Evolutionary conservation across 1,140 invertebrate species (phyloP), one percentile per base, ranked within the genome.

Genomic region (Chironomus striatipennis): DNA sequence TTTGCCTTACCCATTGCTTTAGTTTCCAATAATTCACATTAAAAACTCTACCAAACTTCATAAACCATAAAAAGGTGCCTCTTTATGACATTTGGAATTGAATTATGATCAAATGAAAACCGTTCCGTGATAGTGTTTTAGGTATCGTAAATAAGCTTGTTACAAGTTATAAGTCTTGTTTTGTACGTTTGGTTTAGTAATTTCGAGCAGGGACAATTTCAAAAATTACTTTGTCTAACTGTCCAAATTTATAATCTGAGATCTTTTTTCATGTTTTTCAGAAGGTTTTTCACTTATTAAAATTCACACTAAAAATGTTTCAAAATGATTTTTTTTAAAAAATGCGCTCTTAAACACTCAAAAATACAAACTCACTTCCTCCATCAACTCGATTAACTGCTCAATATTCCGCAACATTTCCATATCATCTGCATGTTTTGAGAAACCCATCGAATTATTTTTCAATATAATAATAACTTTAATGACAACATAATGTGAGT

Each of bases 401-500:
- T 34, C 24, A 34, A 34, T 34, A 34, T 34, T 34, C 24, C 24
- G 24, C 24, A 34, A 34, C 24, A 34, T 34, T 34, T 34, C 24
- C 24, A 34, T 34, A 34, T 34, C 24, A 34, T 34, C 24, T 34
- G 24, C 24, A 57, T 12, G 12, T 15, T 57, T 57, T 57, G 12
- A 57, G n/a, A n/a, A 57, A 57, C 47, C 47, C 47, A 57, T 57
- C 47, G 47, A 57, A 57, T 57, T 15, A 57, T 57, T 57, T 15
- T n/a, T 57, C 47, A n/a, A 57, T 57, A n/a, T 57, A 57, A 57
- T 57, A n/a, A 15, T 57, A 57, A 57, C 47, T 15, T 57, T n/a
- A 57, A 57, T 57, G 47, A 57, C 47, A 57, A 15, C 47, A 57
- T 57, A 57, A 57, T 57, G 47, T 57, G 47, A 57, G 47, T 15